A percentile compares a stretch with the other conserved stretches of the same genome.
phyloP scores from a whole-genome alignment of 2,113 vertebrate species.

The Corythoichthys intestinalis region DNA sequence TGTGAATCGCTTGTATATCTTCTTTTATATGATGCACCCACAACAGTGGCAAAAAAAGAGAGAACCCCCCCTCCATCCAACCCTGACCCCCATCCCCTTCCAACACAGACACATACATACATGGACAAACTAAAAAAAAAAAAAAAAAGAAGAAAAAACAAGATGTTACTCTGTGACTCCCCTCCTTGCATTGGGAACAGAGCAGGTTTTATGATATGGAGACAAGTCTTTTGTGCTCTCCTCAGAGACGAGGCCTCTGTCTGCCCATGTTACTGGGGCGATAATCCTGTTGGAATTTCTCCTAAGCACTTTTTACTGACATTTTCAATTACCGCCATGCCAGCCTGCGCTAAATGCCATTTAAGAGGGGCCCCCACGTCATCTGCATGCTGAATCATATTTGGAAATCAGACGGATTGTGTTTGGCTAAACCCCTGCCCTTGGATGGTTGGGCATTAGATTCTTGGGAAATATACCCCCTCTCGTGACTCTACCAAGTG shows the following conservation, averaged over 20 bases:
- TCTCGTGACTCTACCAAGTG: too few relatives aligned
- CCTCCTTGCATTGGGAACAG: constrained; percentile 58
- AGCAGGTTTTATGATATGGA: constrained; percentile 74
- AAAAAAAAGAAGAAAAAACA: constrained; percentile 10
- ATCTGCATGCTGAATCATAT: constrained; percentile 68
- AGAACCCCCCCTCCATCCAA: constrained; percentile 14
- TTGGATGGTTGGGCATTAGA: not conserved
- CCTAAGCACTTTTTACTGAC: constrained; percentile 72
- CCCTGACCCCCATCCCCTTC: not conserved
- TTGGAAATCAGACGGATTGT: constrained; percentile 55
- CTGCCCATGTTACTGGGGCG: constrained; percentile 73
- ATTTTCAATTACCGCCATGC: constrained; percentile 73
- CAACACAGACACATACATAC: constrained; percentile 25
- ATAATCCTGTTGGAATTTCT: constrained; percentile 74
- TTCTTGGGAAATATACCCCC: not conserved
- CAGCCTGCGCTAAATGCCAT: constrained; percentile 65
- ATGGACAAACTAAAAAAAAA: constrained; percentile 32
- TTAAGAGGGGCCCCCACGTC: constrained; percentile 56
- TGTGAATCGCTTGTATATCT: constrained; percentile 83
- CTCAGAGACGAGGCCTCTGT: constrained; percentile 66
- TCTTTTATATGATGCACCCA: constrained; percentile 82
- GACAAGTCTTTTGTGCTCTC: constrained; percentile 69
- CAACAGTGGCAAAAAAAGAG: constrained; percentile 73
- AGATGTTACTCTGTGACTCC: constrained; percentile 67
- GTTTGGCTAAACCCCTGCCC: not conserved